Conservation (phyloP, 2,113 vertebrate species). For the Plestiodon gilberti region DNA sequence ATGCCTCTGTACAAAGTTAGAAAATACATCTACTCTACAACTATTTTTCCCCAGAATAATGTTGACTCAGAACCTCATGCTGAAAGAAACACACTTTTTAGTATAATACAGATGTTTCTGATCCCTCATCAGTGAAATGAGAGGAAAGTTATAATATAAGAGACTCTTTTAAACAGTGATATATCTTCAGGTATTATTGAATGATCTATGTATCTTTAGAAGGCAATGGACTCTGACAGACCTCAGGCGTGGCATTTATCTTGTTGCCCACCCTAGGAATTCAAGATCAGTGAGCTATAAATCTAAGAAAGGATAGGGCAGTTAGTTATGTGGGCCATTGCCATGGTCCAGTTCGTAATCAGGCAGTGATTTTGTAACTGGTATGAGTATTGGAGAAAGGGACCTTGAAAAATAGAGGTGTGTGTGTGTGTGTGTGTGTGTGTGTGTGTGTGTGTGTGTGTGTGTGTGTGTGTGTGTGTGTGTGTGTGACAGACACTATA, state of each 20-base stretch:
- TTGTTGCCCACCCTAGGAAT: neutral
- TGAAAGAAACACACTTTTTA: too few relatives aligned
- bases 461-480: neutral
- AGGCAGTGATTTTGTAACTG: neutral
- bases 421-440: neutral
- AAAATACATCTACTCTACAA: too few relatives aligned
- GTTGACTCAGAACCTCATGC: too few relatives aligned
- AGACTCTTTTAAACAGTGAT: neutral
- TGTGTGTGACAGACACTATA: slow-evolving; percentile 11
- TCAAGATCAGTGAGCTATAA: neutral
- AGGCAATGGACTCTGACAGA: neutral
- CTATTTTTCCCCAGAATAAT: too few relatives aligned
- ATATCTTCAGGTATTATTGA: slow-evolving; percentile 3
- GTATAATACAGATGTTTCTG: too few relatives aligned
- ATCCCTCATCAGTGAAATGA: too few relatives aligned
- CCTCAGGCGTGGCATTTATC: neutral
- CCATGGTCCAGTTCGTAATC: neutral
- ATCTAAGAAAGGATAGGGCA: neutral
- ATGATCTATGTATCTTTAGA: neutral
- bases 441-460: neutral
- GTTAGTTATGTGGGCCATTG: neutral
- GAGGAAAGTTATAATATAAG: neutral
- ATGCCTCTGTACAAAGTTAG: too few relatives aligned
- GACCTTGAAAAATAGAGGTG: neutral
- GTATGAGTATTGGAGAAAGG: neutral